Base-by-base conservation (phyloP, 1,140 invertebrate species). In the Drosophila repletoides region DNA sequence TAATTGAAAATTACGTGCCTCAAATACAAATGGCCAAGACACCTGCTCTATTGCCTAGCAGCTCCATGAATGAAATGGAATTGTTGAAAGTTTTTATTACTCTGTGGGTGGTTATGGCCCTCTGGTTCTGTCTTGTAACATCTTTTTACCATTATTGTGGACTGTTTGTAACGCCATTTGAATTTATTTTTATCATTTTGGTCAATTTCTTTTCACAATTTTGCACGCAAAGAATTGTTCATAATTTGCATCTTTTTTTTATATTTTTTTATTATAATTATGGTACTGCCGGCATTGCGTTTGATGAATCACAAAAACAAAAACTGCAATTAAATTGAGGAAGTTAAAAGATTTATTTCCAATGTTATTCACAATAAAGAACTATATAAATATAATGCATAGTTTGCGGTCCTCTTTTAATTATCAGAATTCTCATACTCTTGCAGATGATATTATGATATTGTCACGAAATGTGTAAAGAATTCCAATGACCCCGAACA, bases 51-150 rank as follows among this genome's bases (percentile, higher is more conserved):
- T 10, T 40, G 33, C 7, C 6, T n/a, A 12, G 21, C 15, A 10
- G 19, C 19, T 63, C 38, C 45, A 29, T 64, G 51, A 56, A 46
- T 64, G 40, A 46, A 64, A n/a, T n/a, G n/a, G n/a, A 46, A 38
- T 15, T 36, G 36, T 55, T 19, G 24, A 5, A 28, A 10, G 1
- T 29, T 34, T 38, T 19, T 28, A 5, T 14, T 28, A 38, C 61
- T 51, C 53, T 41, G 56, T 73, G 77, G 77, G 70, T 73, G 75
- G 75, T 52, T 61, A 26, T 29, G 22, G 49, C 14, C 9, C 7
- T 22, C 5, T 29, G 36, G 26, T 69, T 46, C 46, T 7, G 7
- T 15, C 5, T 40, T 34, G 17, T 45, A 51, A 64, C 51, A 38
- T 26, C 22, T 6, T 29, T 38, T 40, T 29, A 26, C 56, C 45